Conservation (phyloP, 2,113 vertebrate species). For the Pantherophis guttatus region DNA sequence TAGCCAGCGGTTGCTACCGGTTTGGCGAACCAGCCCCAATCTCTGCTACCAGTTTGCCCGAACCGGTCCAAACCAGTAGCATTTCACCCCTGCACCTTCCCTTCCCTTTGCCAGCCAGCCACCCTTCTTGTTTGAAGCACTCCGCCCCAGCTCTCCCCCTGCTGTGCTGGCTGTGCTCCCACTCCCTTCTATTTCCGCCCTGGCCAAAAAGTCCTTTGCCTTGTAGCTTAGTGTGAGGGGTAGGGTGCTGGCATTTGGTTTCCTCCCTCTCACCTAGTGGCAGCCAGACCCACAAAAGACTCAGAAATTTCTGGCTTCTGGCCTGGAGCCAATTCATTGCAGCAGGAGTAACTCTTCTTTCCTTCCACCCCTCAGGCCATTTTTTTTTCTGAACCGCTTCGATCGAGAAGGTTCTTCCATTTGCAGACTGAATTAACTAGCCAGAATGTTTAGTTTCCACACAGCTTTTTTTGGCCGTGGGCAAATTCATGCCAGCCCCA, state of each 20-base stretch:
- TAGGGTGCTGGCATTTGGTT: not conserved
- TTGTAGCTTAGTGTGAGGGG: not conserved
- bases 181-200: not conserved
- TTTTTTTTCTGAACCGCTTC: fast-evolving
- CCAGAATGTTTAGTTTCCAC: not conserved
- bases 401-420: not conserved
- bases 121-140: not conserved
- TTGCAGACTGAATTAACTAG: not conserved
- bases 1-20: too few relatives aligned
- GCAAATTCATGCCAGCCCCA: not conserved
- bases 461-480: not conserved
- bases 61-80: too few relatives aligned
- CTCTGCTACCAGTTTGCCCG: too few relatives aligned
- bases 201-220: not conserved
- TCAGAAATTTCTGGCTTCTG: not conserved
- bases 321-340: not conserved
- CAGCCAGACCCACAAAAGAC: not conserved
- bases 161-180: not conserved
- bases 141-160: not conserved
- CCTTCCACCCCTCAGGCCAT: not conserved
- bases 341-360: conserved; percentile 7
- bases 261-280: not conserved
- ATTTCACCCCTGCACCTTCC: too few relatives aligned
- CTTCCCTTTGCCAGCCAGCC: not conserved
- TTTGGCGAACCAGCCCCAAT: too few relatives aligned